Evolutionary conservation across 2,113 vertebrate genomes (phyloP), one percentile per base, ranked within the genome.

Genomic region (Neogale vison): DNA sequence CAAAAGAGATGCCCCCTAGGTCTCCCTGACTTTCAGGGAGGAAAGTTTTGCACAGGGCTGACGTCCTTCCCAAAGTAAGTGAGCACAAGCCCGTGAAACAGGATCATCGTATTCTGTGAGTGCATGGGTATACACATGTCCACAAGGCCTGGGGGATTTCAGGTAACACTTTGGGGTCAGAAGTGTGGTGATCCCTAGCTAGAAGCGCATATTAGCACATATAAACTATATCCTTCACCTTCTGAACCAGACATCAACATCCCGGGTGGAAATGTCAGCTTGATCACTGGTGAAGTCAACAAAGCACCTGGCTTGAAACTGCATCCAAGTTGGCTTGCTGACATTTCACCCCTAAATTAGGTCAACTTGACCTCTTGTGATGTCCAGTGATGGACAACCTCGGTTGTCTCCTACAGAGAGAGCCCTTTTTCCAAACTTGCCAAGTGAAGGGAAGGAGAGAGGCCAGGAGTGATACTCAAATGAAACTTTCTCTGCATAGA

Each of bases 91-190:
- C 57, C 34, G 61, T 13, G 23, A 94, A 59, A 93, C 18, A 20
- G 24, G 20, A 67, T 63, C 6, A 6, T 59, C 23, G 67, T 57
- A 55, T 84, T 18, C 82, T 45, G 21, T 85, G 50, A 69, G 6
- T 7, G 17, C 17, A 17, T 31, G 3, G 1, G 1, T 47, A 1
- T 55, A 24, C 7, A 1, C 8, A 21, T n/a, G 11, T 67, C 76
- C 63, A 0, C 7, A 45, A 85, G 31, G 24, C 31, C 47, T 50
- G 13, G 42, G 29, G 24, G 50, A 15, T 31, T 71, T 84, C 21
- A 4, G 31, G 34, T 13, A 65, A 7, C 31, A 34, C 47, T 50
- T 34, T 1, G 0, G 18, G 36, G 17, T 87, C 31, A 90, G 77
- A 69, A 45, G n/a, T 1, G 61, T 45, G 15, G 50, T 95, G 47